Evolutionary conservation across 2,888 invertebrate genomes (phyloP), one percentile per base, ranked within the genome.

Genomic region (Agrotis exclamationis): DNA sequence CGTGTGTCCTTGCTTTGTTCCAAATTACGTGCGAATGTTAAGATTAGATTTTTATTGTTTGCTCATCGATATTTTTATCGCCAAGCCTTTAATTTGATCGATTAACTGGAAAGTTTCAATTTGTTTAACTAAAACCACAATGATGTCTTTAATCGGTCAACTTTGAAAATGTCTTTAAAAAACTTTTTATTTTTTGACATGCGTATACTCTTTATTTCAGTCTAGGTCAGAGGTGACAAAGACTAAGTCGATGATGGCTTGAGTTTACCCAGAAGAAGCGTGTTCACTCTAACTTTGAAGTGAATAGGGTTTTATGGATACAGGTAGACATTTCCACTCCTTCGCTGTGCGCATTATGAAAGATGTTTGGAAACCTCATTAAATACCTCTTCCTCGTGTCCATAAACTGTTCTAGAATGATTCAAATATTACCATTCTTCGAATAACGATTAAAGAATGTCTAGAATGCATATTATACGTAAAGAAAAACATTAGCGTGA

Each of bases 1-100:
- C 54, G 59, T 60, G n/a, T 71, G 80, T 76, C 79, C 80, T 82
- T 85, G 82, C 83, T 83, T 83, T 86, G 86, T 79, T 79, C 69
- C 9, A 63, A 73, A 79, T 76, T 65, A 44, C 73, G 57, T 62
- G 68, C 69, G 20, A 78, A 67, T 68, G 59, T 62, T 62, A 66
- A 74, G 50, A 76, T 79, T 82, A 56, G 63, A 74, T 69, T 80
- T 74, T 65, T 68, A 45, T 72, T 79, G 54, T 71, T 68, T 79
- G 58, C 57, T 54, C 48, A 63, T 63, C 58, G 54, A 62, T 63
- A 50, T 59, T 16, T 76, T 53, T 70, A 57, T 57, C 22, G 24
- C 7, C 18, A 53, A 28, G 6, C 22, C 24, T 45, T 47, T 51
- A 50, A 47, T 47, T 64, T 22, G 13, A 22, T 58, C 1, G 1